Conservation (phyloP, 2,113 vertebrate species). For the Noctilio leporinus region DNA sequence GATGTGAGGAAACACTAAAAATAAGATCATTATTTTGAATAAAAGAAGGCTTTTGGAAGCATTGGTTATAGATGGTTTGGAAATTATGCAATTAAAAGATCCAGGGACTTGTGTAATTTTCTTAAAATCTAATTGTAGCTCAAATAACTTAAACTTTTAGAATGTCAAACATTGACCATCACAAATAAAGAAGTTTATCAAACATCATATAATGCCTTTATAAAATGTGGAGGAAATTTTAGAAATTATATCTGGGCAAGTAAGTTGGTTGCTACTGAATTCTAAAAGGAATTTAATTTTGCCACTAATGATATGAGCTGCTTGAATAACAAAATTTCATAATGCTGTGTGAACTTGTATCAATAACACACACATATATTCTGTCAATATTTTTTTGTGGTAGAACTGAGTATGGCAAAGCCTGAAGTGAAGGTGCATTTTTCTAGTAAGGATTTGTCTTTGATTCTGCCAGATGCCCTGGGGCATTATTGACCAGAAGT, state of each 20-base stretch:
- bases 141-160: slow-evolving; percentile 46
- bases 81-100: slow-evolving; percentile 46
- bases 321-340: slow-evolving; percentile 11
- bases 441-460: slow-evolving; percentile 27
- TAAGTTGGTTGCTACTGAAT: slow-evolving; percentile 35
- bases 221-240: slow-evolving; percentile 11
- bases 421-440: neutral
- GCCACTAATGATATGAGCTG: slow-evolving; percentile 30
- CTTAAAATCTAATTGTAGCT: slow-evolving; percentile 35
- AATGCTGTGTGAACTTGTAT: neutral
- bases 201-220: slow-evolving; percentile 29
- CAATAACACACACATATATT: neutral
- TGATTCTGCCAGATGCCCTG: neutral
- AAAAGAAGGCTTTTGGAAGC: slow-evolving; percentile 17
- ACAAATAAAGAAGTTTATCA: neutral
- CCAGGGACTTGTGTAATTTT: slow-evolving; percentile 40
- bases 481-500: neutral
- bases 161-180: slow-evolving; percentile 17
- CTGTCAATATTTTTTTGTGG: neutral
- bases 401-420: neutral
- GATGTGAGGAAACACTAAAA: slow-evolving; percentile 42
- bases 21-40: slow-evolving; percentile 20
- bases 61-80: neutral
- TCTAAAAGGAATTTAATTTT: slow-evolving; percentile 51
- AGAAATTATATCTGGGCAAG: slow-evolving; percentile 30